Evolutionary conservation across 2,888 invertebrate species (phyloP), one percentile per base, ranked within the genome.

Genomic region (Heliconius hortense): DNA sequence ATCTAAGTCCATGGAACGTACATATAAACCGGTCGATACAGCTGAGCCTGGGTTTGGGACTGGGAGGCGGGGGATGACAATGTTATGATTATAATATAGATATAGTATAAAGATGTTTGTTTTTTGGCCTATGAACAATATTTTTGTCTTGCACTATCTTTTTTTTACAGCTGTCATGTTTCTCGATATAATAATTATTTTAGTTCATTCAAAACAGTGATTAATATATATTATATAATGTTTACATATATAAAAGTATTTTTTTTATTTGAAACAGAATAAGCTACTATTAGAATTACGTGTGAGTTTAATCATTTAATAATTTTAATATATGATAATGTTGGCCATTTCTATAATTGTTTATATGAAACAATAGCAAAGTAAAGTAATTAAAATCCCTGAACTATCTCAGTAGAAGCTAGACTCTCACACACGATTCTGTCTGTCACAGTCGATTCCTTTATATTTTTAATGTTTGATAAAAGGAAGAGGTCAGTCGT

Each of bases 21-120:
- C 21, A 73, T 60, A 48, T 48, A 48, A 18, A 53, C 66, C 82
- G 82, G 81, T 82, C 82, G 82, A 82, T 82, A 82, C 80, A 81
- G 82, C 82, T 81, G 76, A 76, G 77, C 80, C 81, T 79, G 80
- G 82, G 78, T 77, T 79, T 79, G 80, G 82, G 77, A 77, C 79
- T 75, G 73, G 66, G 76, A 69, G 56, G 62, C 69, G 69, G 66
- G 77, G 73, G 75, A 75, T 71, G 67, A 73, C 43, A 43, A 63
- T 72, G 67, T 71, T 43, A 62, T 73, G 67, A 77, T 75, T 67
- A 75, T 75, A 72, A 70, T 77, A 11, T 43, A 66, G 11, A 66
- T 43, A 15, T 24, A 66, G n/a, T 4, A 24, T 24, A 24, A 35
- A 64, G n/a, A 64, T n/a, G n/a, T 64, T 59, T 64, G 70, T 72